Base-by-base conservation (phyloP, 1,140 invertebrate genomes). In the Anoplophora glabripennis region DNA sequence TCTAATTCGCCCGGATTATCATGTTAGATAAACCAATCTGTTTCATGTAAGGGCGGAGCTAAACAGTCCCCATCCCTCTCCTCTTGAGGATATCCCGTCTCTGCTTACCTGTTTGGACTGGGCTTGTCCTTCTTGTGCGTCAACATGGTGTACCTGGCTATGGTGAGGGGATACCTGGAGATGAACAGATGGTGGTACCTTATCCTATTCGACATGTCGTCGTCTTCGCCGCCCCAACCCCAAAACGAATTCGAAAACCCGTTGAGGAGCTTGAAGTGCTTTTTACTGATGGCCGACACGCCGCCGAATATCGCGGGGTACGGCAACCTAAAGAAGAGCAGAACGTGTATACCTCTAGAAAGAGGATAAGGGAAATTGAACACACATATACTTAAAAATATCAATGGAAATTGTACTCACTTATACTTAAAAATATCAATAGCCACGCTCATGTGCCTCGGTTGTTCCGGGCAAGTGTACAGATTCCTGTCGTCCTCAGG, bases 221-320 rank as follows among this genome's bases (percentile, higher is more conserved):
- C 93, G 75, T 96, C 93, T 76, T 96, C 93, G 14, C 89, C 92
- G 33, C 92, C 93, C 92, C 92, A 94, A 7, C 92, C 93, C 88
- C 92, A 94, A 76, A 90, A 96, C 38, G 87, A 86, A 73, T 96
- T 96, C 21, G 90, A 92, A 79, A 94, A 96, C 0, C 93, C 93
- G 73, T 95, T 96, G 0, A 94, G 86, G 45, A 84, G 78, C 55
- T 82, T 78, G 74, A 94, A 92, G 65, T 95, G 92, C 61, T 88
- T 83, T 47, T 82, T 80, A 0, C 84, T 90, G 79, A 96, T 84
- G 1, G 92, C 92, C 21, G 89, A 91, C 0, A 93, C 92, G 48
- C 92, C 92, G 17, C 92, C 93, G 75, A 97, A 96, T 54, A 98
- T 86, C 71, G 86, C 86, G 68, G 80, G 82, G 75, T 93, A 98